A percentile compares a stretch with the other conserved stretches of the same genome.
These are phyloP conservation scores for Rhizoglyphus robini DNA, from an alignment of 1,140 invertebrate genomes.

Conservation along the genomic window DNA sequence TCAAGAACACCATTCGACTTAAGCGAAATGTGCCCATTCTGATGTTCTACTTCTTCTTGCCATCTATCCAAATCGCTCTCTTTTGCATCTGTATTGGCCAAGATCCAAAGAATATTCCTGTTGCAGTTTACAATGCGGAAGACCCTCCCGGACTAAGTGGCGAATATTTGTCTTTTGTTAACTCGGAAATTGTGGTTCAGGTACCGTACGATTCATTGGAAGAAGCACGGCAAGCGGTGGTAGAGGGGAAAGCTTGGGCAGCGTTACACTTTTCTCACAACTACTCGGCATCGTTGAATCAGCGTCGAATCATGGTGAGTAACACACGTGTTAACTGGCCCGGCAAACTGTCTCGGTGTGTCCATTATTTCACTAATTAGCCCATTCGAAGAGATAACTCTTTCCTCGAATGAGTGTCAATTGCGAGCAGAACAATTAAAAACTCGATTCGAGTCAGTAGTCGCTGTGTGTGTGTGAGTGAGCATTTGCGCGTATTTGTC, in stretches of 20 bases:
- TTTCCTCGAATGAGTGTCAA: too few relatives aligned
- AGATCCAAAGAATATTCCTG: constrained; percentile 62
- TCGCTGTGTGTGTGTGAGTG: too few relatives aligned
- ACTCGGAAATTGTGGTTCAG: constrained; percentile 14
- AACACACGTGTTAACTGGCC: too few relatives aligned
- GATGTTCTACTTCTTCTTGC: constrained; percentile 71
- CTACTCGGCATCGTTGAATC: constrained; percentile 18
- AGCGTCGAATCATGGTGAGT: constrained; percentile 16
- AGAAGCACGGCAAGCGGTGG: constrained; percentile 17
- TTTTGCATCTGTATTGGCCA: constrained; percentile 86
- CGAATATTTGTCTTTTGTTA: constrained; percentile 16
- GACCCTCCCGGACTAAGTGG: constrained; percentile 15
- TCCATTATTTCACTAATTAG: too few relatives aligned
- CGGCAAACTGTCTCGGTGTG: too few relatives aligned
- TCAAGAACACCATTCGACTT: constrained; percentile 24
- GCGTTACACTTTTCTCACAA: constrained; percentile 19
- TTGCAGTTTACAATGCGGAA: constrained; percentile 56
- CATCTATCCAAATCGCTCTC: constrained; percentile 80
- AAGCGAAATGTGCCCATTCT: constrained; percentile 28
- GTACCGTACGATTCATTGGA: constrained; percentile 21
- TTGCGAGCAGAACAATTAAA: too few relatives aligned
- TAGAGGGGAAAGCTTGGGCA: constrained; percentile 14
- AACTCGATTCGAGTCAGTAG: too few relatives aligned
- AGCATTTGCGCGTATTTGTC: too few relatives aligned
- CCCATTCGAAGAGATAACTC: too few relatives aligned